Evolutionary conservation across 2,888 invertebrate genomes (phyloP), one percentile per base, ranked within the genome.

Genomic region (Ornithoptera alexandrae): DNA sequence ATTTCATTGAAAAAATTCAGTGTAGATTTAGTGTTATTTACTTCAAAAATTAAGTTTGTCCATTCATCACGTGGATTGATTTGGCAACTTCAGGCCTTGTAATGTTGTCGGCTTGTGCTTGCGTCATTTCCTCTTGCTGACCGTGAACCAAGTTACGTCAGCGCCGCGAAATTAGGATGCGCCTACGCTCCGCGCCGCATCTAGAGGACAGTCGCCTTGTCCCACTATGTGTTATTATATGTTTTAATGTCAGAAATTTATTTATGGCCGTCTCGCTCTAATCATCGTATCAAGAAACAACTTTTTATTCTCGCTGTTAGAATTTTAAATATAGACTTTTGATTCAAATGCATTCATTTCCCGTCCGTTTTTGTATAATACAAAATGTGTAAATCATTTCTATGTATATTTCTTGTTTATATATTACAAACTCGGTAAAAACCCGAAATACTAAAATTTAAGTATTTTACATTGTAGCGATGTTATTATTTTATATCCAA

Each of bases 71-170:
- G 81, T 80, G 80, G 76, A 78, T 77, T 78, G 79, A 86, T 87
- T 87, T 87, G 84, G 87, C 87, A 81, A 83, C 79, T 83, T 81
- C 77, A 78, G 76, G 73, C 67, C 82, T 88, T 84, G 87, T 83
- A 88, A 88, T 78, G 78, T 79, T 78, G 81, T 85, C 85, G 85
- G 79, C 81, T 77, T 78, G 78, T 77, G 84, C 81, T 89, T 90
- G 90, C 91, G 92, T 92, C 92, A 92, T 89, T 91, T 92, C 92
- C 92, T 92, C 83, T 84, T 77, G 85, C 75, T 88, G 92, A 88
- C 92, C 92, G 88, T 92, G 92, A 92, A 91, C 90, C 76, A 81
- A 71, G 87, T 91, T 88, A 91, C 91, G 90, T 92, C 90, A 90
- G 81, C 82, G 79, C 80, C 77, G 76, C 80, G 81, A 85, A 83